Conservation (phyloP, 2,888 invertebrate genomes). For the Nowickia ferox region DNA sequence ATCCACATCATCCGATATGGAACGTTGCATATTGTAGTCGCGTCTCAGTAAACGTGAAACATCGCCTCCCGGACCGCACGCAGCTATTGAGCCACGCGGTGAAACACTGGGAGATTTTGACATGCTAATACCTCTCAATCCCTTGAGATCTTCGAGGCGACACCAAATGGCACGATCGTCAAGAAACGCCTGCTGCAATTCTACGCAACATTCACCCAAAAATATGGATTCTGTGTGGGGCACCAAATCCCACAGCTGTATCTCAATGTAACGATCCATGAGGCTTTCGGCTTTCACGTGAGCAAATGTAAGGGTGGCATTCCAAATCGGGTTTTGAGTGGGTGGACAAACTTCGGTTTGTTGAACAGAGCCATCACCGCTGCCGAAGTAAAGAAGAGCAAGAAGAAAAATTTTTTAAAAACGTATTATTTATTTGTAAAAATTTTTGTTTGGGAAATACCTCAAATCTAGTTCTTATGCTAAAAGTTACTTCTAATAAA, state of each 20-base stretch:
- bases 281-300: constrained; percentile 91
- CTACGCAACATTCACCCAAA: constrained; percentile 90
- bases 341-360: constrained; percentile 94
- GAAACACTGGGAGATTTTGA: constrained; percentile 90
- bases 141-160: constrained; percentile 91
- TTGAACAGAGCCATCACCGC: constrained; percentile 89
- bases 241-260: constrained; percentile 94
- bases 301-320: constrained; percentile 93
- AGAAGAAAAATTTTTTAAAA: neutral
- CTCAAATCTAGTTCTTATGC: too few species aligned
- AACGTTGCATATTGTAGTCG: constrained; percentile 90
- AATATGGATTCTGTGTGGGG: constrained; percentile 92
- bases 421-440: neutral
- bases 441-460: too few species aligned
- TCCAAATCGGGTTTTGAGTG: constrained; percentile 95
- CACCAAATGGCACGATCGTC: constrained; percentile 96
- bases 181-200: constrained; percentile 89
- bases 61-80: constrained; percentile 85
- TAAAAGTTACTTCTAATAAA: too few species aligned
- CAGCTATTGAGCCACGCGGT: constrained; percentile 88
- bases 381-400: constrained; percentile 79
- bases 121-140: constrained; percentile 84
- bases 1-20: constrained; percentile 90
- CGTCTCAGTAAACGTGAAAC: constrained; percentile 87
- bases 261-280: constrained; percentile 91